phyloP scores from a whole-genome alignment of 1,140 invertebrate genomes.

The Coelopa frigida region DNA sequence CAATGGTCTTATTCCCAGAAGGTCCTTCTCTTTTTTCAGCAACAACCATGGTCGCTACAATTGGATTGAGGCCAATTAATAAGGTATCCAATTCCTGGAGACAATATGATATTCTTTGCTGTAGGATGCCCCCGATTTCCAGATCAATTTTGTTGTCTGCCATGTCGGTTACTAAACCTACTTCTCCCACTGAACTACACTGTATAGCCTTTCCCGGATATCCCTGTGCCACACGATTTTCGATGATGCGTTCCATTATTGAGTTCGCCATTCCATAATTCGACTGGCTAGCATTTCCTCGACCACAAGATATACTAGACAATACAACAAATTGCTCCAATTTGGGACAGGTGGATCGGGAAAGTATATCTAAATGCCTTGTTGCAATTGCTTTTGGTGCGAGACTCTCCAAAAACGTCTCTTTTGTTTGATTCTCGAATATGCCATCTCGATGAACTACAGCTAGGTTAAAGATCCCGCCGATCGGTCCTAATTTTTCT shows the following conservation, averaged over 20 bases:
- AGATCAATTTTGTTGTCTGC: slow-evolving; percentile 71
- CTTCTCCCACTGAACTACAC: slow-evolving; percentile 65
- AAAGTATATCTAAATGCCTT: slow-evolving; percentile 53
- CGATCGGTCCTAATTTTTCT: slow-evolving; percentile 55
- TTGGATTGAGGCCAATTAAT: slow-evolving; percentile 54
- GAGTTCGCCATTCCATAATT: slow-evolving; percentile 79
- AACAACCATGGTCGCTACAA: slow-evolving; percentile 73
- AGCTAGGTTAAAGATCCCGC: slow-evolving; percentile 78
- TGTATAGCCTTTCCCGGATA: slow-evolving; percentile 61
- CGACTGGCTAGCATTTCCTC: slow-evolving; percentile 81
- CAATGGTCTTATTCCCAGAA: slow-evolving; percentile 52
- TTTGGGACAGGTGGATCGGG: slow-evolving; percentile 51
- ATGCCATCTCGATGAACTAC: slow-evolving; percentile 58
- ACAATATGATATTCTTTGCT: slow-evolving; percentile 76
- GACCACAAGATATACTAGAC: slow-evolving; percentile 80
- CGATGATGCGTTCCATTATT: slow-evolving; percentile 66
- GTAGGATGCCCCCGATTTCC: slow-evolving; percentile 71
- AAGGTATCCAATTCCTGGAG: slow-evolving; percentile 61
- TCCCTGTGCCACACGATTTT: slow-evolving; percentile 48
- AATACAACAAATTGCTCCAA: slow-evolving; percentile 68
- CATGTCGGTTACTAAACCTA: slow-evolving; percentile 71
- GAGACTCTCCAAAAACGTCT: slow-evolving; percentile 51
- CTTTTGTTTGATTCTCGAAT: slow-evolving; percentile 56
- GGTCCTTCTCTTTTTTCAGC: slow-evolving; percentile 59
- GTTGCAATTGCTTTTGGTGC: slow-evolving; percentile 57